A percentile compares a stretch with the other conserved stretches of the same genome.
Conservation (phyloP, 1,140 invertebrate genomes). For the Phocides pigmalion region DNA sequence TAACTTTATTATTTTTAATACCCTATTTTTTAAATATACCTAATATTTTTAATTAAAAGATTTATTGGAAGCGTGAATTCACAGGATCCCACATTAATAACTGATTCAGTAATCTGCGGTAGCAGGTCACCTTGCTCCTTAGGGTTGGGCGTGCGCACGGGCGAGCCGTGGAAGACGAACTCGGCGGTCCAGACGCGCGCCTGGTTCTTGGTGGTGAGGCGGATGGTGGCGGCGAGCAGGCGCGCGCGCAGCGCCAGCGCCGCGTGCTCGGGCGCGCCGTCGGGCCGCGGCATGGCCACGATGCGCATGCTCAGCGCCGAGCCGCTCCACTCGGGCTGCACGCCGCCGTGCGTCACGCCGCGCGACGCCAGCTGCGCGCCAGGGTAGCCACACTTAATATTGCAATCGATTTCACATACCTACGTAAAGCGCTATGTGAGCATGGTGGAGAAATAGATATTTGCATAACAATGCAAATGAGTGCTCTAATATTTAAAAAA, state of each 20-base stretch:
- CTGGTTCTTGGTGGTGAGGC: constrained; percentile 89
- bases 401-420: too few relatives aligned
- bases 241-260: constrained; percentile 87
- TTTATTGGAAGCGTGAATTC: too few relatives aligned
- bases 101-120: too few relatives aligned
- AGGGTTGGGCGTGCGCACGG: constrained; percentile 90
- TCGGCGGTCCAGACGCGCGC: constrained; percentile 92
- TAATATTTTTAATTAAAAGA: too few relatives aligned
- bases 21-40: too few relatives aligned
- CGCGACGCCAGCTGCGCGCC: constrained; percentile 87
- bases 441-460: too few relatives aligned
- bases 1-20: too few relatives aligned
- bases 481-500: too few relatives aligned
- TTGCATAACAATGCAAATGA: too few relatives aligned
- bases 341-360: constrained; percentile 94
- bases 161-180: constrained; percentile 94
- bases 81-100: too few relatives aligned
- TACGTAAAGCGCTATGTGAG: too few relatives aligned
- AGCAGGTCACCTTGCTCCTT: constrained; percentile 93
- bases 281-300: constrained; percentile 90
- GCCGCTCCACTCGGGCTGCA: constrained; percentile 95
- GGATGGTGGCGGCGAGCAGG: constrained; percentile 93
- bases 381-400: neutral
- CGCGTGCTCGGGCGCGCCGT: constrained; percentile 58
- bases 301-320: constrained; percentile 92